A percentile compares a stretch with the other conserved stretches of the same genome.
phyloP scores from a whole-genome alignment of 1,140 invertebrate genomes.

The Pentalonia nigronervosa region DNA sequence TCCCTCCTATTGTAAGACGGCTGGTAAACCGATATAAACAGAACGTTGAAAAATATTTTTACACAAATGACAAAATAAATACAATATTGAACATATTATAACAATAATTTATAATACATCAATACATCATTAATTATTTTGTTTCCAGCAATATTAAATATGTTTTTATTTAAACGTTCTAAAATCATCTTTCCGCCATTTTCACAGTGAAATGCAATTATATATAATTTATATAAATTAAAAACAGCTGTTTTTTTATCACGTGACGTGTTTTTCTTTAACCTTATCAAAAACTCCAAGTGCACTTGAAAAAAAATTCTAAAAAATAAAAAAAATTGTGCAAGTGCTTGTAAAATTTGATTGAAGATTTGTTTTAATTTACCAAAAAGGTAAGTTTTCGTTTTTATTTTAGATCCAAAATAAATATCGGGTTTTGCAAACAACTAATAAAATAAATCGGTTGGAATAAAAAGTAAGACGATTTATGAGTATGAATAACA shows the following conservation, averaged over 20 bases:
- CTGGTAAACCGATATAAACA: no score
- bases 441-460: not conserved
- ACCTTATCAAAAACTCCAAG: slow-evolving; percentile 57
- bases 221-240: not conserved
- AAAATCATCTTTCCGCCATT: not conserved
- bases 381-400: slow-evolving; percentile 6
- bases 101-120: no score
- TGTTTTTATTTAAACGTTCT: not conserved
- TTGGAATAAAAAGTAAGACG: slow-evolving; percentile 25
- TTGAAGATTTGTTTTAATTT: slow-evolving; percentile 33
- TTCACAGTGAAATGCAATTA: slow-evolving; percentile 20
- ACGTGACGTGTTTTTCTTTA: slow-evolving; percentile 58
- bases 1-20: no score
- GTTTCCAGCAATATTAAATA: not conserved
- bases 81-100: no score
- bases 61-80: no score
- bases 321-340: slow-evolving; percentile 40
- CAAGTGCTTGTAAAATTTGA: slow-evolving; percentile 29
- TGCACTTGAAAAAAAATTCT: slow-evolving; percentile 55
- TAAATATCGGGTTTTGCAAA: not conserved
- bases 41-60: no score
- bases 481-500: slow-evolving; percentile 7
- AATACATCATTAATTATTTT: not conserved
- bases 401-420: not conserved
- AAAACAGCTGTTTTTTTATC: slow-evolving; percentile 54